Evolutionary conservation across 2,797 vertebrate genomes (phyloP).

Genomic region (Paedocypris micromegethes): DNA sequence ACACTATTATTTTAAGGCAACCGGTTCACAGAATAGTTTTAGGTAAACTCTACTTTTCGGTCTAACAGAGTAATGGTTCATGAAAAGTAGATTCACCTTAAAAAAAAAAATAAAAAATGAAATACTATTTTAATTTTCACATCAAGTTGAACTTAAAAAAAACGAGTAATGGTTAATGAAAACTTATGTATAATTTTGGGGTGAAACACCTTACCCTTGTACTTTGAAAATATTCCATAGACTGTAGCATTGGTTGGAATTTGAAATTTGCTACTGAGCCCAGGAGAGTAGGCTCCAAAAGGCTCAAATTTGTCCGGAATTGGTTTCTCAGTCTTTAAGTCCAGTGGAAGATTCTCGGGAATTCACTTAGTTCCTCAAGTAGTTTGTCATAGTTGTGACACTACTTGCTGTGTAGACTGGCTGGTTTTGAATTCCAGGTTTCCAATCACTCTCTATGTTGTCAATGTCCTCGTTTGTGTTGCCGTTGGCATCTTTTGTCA

Average conservation of each 20-base stretch:
- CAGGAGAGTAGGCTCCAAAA: slow-evolving; percentile 6
- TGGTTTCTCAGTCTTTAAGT: not conserved
- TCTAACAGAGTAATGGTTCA: too few species aligned
- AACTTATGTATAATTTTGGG: too few species aligned
- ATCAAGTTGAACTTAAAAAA: too few species aligned
- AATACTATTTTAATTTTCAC: too few species aligned
- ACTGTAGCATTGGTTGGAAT: slow-evolving; percentile 2
- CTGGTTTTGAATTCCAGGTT: not conserved
- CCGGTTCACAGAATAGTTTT: too few species aligned
- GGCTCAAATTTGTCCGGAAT: slow-evolving; percentile 7
- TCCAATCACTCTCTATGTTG: not conserved
- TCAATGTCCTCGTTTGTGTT: not conserved
- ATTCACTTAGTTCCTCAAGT: slow-evolving; percentile 21
- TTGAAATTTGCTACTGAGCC: not conserved
- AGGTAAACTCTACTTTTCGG: too few species aligned
- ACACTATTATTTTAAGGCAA: too few species aligned
- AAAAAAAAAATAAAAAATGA: too few species aligned
- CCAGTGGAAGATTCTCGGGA: not conserved
- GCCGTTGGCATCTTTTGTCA: not conserved
- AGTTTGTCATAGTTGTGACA: slow-evolving; percentile 18
- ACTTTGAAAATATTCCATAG: not conserved
- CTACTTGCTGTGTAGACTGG: not conserved
- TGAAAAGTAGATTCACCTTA: too few species aligned
- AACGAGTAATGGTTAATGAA: too few species aligned
- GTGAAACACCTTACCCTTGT: not conserved